These are phyloP conservation scores for Hyperoplus immaculatus DNA, from an alignment of 2,797 vertebrate genomes.

Conservation along the genomic window DNA sequence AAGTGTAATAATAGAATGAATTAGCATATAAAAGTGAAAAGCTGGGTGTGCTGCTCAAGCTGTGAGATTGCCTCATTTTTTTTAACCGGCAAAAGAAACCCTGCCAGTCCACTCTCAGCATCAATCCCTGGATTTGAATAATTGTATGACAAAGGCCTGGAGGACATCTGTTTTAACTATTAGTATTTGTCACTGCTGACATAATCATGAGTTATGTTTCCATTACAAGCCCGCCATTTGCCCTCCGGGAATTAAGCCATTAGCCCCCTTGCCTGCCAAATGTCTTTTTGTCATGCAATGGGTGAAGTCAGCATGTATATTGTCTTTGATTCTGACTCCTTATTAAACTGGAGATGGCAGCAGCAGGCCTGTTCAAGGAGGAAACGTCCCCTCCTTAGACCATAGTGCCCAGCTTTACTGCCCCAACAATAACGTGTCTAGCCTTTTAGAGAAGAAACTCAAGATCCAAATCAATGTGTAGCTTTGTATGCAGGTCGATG, in stretches of 20 bases:
- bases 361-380: slow-evolving; percentile 20
- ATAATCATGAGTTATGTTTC: slow-evolving; percentile 35
- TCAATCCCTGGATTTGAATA: slow-evolving; percentile 10
- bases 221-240: neutral
- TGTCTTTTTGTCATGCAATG: neutral
- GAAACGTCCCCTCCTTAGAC: neutral
- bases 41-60: slow-evolving; percentile 34
- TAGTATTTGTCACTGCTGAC: slow-evolving; percentile 11
- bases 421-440: neutral
- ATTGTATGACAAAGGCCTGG: neutral
- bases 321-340: slow-evolving; percentile 6
- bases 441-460: neutral
- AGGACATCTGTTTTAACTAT: neutral
- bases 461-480: neutral
- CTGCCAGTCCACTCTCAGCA: neutral
- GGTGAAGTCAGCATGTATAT: slow-evolving; percentile 27
- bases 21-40: slow-evolving; percentile 25
- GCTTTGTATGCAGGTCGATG: neutral
- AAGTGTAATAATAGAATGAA: neutral
- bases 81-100: slow-evolving; percentile 46
- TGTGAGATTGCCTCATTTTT: slow-evolving; percentile 62
- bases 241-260: slow-evolving; percentile 24
- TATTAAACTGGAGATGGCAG: neutral
- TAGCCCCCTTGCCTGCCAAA: slow-evolving; percentile 12
- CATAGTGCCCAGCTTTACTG: no score